phyloP scores from a whole-genome alignment of 2,797 vertebrate genomes.

The Mormyrops boulengeri region DNA sequence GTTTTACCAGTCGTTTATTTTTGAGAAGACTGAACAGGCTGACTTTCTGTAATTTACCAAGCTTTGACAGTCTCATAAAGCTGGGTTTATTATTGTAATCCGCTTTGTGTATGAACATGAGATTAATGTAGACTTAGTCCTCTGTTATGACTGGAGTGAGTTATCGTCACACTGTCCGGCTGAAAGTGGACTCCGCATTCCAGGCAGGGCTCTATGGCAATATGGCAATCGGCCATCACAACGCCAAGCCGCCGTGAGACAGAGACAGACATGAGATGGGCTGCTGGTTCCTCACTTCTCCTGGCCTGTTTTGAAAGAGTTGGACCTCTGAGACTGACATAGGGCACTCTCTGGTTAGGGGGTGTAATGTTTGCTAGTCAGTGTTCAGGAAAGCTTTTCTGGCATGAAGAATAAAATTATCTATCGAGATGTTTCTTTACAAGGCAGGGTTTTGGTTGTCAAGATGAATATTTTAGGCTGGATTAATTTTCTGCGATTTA shows the following conservation, averaged over 20 bases:
- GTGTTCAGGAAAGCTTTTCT: neutral
- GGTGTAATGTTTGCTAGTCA: neutral
- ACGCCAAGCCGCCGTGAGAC: neutral
- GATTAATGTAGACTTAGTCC: neutral
- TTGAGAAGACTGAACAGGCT: neutral
- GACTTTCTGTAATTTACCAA: neutral
- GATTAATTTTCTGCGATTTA: neutral
- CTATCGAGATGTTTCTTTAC: neutral
- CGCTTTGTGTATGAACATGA: neutral
- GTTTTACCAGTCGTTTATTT: neutral
- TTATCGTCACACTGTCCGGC: neutral
- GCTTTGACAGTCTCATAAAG: neutral
- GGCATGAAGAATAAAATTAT: neutral
- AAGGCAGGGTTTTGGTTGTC: neutral
- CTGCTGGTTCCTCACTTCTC: neutral
- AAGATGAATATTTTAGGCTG: neutral
- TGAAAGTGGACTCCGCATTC: neutral
- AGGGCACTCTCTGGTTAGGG: neutral
- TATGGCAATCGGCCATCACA: neutral
- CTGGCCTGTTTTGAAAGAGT: neutral
- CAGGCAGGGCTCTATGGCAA: neutral
- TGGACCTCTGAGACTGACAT: neutral
- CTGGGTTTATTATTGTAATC: neutral
- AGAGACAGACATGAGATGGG: neutral
- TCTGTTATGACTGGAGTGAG: neutral